Conservation (phyloP, 2,797 vertebrate species). For the Tokudaia tokunoshimensis region DNA sequence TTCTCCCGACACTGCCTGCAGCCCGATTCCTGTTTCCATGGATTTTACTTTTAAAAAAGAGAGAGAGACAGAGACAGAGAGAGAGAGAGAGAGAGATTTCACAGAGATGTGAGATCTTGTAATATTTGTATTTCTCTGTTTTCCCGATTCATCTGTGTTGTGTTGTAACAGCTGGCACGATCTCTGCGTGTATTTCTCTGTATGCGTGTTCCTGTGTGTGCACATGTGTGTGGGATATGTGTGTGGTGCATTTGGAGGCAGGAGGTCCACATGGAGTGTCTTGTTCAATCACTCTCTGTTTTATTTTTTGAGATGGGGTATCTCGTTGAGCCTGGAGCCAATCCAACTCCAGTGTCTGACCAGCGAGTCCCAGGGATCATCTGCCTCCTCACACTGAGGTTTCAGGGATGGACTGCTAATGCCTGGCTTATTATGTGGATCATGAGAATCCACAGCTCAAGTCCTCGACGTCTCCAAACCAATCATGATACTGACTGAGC, state of each 20-base stretch:
- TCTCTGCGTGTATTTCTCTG: background rate
- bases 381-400: background rate
- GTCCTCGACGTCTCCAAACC: background rate
- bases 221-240: background rate
- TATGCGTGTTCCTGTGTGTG: background rate
- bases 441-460: background rate
- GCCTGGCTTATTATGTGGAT: background rate
- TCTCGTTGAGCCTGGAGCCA: background rate
- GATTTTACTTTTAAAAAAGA: background rate
- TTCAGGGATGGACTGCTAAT: background rate
- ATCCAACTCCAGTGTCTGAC: background rate
- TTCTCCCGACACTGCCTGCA: background rate
- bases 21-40: background rate
- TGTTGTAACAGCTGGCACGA: background rate
- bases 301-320: background rate
- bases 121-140: slow-evolving; percentile 8
- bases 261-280: background rate
- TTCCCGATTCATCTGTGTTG: background rate
- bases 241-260: background rate
- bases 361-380: background rate
- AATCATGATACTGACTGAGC: background rate
- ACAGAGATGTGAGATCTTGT: background rate
- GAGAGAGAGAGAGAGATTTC: background rate
- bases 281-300: background rate
- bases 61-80: too few relatives aligned